These are phyloP conservation scores for Phenganax subtilis DNA, from an alignment of 92 coral and sea anemone species.

Conservation along the genomic window DNA sequence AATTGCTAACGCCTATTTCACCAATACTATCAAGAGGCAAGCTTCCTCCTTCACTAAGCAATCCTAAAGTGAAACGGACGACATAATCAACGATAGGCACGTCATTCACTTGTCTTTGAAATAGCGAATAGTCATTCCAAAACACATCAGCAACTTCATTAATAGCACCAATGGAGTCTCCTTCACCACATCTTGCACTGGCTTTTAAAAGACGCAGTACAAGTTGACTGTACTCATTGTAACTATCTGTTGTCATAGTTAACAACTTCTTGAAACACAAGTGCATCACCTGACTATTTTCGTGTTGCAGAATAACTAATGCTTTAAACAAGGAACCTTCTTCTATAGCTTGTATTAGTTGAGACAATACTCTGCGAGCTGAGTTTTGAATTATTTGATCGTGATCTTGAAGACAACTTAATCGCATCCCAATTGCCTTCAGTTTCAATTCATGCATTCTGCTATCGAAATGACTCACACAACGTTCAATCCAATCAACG, in stretches of 20 bases:
- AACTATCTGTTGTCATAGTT: constrained; percentile 20
- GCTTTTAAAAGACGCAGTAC: constrained; percentile 37
- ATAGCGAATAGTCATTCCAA: constrained; percentile 34
- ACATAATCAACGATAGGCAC: constrained; percentile 23
- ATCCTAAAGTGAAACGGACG: constrained; percentile 29
- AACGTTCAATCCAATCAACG: too few species aligned
- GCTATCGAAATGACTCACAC: too few species aligned
- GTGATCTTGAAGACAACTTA: constrained; percentile 8
- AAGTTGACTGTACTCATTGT: constrained; percentile 28
- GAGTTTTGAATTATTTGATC: constrained; percentile 6
- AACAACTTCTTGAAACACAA: constrained; percentile 31
- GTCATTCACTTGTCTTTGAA: not conserved
- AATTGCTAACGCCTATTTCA: constrained; percentile 27
- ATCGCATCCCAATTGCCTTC: constrained; percentile 32
- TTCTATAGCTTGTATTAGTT: constrained; percentile 27
- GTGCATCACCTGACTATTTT: constrained; percentile 11
- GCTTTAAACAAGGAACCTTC: constrained; percentile 35
- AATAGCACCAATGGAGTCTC: constrained; percentile 30
- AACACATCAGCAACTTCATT: constrained; percentile 38
- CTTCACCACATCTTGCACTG: not conserved
- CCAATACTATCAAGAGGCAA: constrained; percentile 19
- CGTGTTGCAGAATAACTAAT: constrained; percentile 14
- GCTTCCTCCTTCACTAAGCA: not conserved
- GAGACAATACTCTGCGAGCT: constrained; percentile 12
- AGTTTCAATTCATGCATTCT: not conserved